Evolutionary conservation across 2,113 vertebrate genomes (phyloP), one percentile per base, ranked within the genome.

Genomic region (Austrofundulus limnaeus): DNA sequence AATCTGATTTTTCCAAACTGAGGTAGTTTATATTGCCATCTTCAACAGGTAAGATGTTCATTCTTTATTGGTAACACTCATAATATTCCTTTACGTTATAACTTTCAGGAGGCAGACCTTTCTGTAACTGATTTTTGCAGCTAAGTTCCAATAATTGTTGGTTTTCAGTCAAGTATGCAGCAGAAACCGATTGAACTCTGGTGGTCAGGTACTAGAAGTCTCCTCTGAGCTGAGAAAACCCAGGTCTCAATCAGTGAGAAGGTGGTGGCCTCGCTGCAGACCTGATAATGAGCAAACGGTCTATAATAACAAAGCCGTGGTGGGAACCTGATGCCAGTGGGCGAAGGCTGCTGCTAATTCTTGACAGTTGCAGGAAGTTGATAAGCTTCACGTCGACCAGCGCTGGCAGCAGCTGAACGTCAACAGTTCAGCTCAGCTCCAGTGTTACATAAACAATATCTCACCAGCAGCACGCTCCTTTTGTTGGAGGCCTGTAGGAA

Each of bases 351-450:
- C 62, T 39, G 48, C 37, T 46, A 50, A 54, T 67, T 24, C 21
- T 50, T 21, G n/a, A 77, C 70, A 80, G 51, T 78, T 69, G 65
- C 80, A 65, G 69, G 83, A 76, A 76, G 62, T 49, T 66, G 75
- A 74, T 78, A 81, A 73, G 69, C 41, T 55, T 24, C 20, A 28
- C 5, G n/a, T 42, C 8, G 37, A 64, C 13, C 38, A 49, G 38
- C 11, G 5, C 28, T 53, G 47, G 49, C 19, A 49, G 45, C 17
- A 25, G 65, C 55, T 62, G 14, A 63, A 75, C 57, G 19, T 50
- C 61, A 38, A n/a, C n/a, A 11, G 28, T 20, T 48, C 2, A 11
- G 55, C 34, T 68, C 2, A 11, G 42, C 41, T 64, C 15, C 11
- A 6, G 2, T 48, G 17, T 42, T 17, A 46, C 34, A 70, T 28